These are phyloP conservation scores for Eolophus roseicapilla DNA, from an alignment of 2,113 vertebrate species.

Conservation along the genomic window DNA sequence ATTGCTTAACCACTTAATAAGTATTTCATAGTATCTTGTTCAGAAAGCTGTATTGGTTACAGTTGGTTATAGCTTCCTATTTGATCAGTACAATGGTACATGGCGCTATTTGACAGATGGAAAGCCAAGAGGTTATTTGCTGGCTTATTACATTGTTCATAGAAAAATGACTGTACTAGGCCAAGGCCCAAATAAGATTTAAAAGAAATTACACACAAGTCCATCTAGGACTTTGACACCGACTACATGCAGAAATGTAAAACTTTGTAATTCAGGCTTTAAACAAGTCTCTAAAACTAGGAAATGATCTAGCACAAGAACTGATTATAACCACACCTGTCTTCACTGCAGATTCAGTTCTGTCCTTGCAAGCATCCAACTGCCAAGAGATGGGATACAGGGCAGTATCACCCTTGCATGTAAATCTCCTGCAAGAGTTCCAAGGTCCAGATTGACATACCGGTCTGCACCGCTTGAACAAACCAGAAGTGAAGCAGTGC, in stretches of 20 bases:
- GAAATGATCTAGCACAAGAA: neutral
- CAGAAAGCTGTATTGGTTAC: neutral
- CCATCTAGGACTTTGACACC: neutral
- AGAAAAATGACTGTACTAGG: neutral
- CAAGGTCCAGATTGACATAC: neutral
- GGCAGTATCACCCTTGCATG: neutral
- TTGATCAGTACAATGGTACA: neutral
- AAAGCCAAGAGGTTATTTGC: neutral
- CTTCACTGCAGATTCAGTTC: neutral
- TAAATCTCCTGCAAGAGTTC: neutral
- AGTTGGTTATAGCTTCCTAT: neutral
- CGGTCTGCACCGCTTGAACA: neutral
- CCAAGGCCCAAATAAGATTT: neutral
- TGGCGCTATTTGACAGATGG: fast-evolving
- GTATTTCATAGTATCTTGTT: neutral
- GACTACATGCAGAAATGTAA: neutral
- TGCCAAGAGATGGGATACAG: neutral
- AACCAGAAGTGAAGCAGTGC: neutral
- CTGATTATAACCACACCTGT: neutral
- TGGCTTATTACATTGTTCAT: neutral
- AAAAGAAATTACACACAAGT: neutral
- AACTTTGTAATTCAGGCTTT: neutral
- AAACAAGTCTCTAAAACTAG: neutral
- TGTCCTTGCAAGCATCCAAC: fast-evolving
- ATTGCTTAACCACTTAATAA: neutral